Conservation (phyloP, 1,140 invertebrate genomes). For the Calephelis nemesis region DNA sequence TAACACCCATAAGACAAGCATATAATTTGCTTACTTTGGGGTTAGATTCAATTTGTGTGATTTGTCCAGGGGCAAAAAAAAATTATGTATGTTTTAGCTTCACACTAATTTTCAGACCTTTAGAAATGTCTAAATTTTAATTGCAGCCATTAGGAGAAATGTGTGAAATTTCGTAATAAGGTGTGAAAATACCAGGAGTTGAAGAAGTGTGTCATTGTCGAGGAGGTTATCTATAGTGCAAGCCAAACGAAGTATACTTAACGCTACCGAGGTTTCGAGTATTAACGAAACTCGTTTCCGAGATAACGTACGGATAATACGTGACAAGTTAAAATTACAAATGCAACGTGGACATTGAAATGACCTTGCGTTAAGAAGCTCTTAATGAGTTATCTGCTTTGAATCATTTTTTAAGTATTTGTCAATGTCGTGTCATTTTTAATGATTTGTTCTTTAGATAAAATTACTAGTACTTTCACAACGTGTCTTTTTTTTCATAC, state of each 20-base stretch:
- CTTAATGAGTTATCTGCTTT: neutral
- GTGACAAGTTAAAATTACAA: neutral
- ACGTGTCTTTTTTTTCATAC: too few species aligned
- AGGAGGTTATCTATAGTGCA: neutral
- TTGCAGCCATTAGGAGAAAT: constrained; percentile 6
- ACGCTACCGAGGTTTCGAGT: neutral
- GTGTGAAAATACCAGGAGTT: constrained; percentile 6
- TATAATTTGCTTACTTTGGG: too few species aligned
- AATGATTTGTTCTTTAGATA: too few species aligned
- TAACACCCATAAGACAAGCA: too few species aligned
- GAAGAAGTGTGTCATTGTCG: neutral
- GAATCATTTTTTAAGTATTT: neutral
- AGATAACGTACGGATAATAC: constrained; percentile 8
- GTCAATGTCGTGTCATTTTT: neutral
- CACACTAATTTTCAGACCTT: too few species aligned
- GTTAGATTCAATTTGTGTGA: too few species aligned
- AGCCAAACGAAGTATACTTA: neutral
- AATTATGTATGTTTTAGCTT: too few species aligned
- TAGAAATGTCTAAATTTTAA: neutral
- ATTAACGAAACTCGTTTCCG: neutral
- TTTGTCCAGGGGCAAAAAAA: too few species aligned
- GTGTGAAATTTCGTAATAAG: constrained; percentile 16
- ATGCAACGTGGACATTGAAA: neutral
- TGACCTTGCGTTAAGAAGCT: neutral
- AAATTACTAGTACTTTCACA: too few species aligned